Evolutionary conservation across 2,888 invertebrate species (phyloP).

Genomic region (Sarcophaga variegata): DNA sequence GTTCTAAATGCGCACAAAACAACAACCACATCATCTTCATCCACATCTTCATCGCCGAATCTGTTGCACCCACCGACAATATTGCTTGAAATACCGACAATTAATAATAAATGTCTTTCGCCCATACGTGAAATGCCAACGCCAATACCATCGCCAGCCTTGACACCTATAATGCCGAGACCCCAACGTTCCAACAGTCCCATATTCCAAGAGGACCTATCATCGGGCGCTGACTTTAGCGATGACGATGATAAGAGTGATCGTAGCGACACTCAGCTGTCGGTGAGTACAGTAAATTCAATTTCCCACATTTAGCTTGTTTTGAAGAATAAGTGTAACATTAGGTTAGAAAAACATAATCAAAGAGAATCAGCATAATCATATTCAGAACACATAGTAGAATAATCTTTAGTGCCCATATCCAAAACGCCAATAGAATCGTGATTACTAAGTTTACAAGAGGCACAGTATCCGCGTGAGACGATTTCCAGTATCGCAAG

Average conservation of each 20-base stretch:
- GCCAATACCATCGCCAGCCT: constrained; percentile 87
- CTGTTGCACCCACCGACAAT: constrained; percentile 89
- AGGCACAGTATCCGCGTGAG: too few species aligned
- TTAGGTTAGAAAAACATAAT: neutral
- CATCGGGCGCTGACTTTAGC: constrained; percentile 80
- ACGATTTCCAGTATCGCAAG: too few species aligned
- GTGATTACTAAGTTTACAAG: too few species aligned
- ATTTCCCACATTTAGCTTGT: neutral
- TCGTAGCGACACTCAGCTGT: constrained; percentile 74
- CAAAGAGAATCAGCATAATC: neutral
- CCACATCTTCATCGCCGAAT: constrained; percentile 81
- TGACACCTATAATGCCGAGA: constrained; percentile 86
- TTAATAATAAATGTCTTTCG: constrained; percentile 90
- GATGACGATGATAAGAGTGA: constrained; percentile 82
- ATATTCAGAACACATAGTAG: neutral
- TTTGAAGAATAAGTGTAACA: neutral
- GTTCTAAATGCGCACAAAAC: constrained; percentile 86
- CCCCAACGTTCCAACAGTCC: constrained; percentile 76
- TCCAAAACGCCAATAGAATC: too few species aligned
- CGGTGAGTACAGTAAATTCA: constrained; percentile 70
- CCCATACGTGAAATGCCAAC: constrained; percentile 91
- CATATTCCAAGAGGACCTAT: constrained; percentile 75
- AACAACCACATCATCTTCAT: constrained; percentile 77
- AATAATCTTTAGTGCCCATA: too few species aligned
- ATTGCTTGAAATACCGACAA: constrained; percentile 89